phyloP scores from a whole-genome alignment of 2,888 invertebrate species.

The Aleiodes leptofemur region DNA sequence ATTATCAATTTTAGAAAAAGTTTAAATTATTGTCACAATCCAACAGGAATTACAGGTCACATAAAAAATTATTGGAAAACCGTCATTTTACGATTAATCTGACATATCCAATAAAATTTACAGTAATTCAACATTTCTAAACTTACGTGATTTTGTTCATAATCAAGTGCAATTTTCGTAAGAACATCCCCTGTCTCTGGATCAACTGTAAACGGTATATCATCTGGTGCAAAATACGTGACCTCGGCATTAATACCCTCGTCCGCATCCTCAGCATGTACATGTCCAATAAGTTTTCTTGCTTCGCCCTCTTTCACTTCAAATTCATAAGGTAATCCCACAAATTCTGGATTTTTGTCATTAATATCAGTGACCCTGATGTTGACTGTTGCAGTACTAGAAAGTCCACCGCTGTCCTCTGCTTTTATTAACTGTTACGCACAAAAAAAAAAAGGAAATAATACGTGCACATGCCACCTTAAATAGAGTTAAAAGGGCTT shows the following conservation, averaged over 20 bases:
- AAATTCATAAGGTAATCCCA: conserved; percentile 88
- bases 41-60: too few relatives aligned
- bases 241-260: conserved; percentile 90
- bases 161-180: conserved; percentile 86
- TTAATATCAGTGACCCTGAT: conserved; percentile 94
- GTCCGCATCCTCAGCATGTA: conserved; percentile 90
- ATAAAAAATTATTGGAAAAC: too few relatives aligned
- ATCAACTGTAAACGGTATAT: conserved; percentile 88
- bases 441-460: not conserved
- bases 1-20: too few relatives aligned
- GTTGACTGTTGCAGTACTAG: conserved; percentile 89
- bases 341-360: conserved; percentile 93
- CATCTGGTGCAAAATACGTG: conserved; percentile 86
- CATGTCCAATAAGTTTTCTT: conserved; percentile 81
- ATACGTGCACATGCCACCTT: not conserved
- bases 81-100: too few relatives aligned
- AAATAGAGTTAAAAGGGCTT: too few relatives aligned
- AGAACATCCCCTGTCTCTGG: conserved; percentile 87
- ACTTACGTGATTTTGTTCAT: conserved; percentile 85
- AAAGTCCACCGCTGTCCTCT: conserved; percentile 89
- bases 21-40: too few relatives aligned
- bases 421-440: conserved; percentile 85
- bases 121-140: not conserved
- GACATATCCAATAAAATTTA: too few relatives aligned
- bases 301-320: conserved; percentile 85